Evolutionary conservation across 2,113 vertebrate genomes (phyloP).

Genomic region (Protobothrops mucrosquamatus): DNA sequence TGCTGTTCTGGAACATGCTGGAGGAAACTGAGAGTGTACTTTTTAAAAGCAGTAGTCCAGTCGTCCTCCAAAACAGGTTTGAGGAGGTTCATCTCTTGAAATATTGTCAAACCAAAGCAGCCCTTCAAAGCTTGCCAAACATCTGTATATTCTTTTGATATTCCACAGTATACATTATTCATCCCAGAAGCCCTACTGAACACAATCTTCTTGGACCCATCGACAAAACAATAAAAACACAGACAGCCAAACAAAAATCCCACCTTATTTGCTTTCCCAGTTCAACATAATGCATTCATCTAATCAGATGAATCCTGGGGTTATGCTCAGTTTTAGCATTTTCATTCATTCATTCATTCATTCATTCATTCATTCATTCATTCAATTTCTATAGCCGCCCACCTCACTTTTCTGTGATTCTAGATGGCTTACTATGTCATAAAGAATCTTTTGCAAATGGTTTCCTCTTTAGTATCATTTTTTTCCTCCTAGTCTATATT

Average conservation of each 20-base stretch:
- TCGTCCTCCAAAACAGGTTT: background rate
- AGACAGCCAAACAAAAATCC: background rate
- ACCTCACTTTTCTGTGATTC: background rate
- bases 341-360: background rate
- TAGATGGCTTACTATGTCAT: background rate
- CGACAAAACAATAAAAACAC: background rate
- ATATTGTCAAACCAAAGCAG: background rate
- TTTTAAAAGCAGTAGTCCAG: background rate
- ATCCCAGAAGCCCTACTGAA: background rate
- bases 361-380: background rate
- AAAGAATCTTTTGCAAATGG: background rate
- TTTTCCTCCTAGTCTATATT: background rate
- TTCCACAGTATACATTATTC: background rate
- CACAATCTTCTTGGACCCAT: background rate
- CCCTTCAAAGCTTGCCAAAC: background rate
- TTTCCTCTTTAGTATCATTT: background rate
- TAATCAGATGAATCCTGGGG: background rate
- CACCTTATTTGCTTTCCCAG: background rate
- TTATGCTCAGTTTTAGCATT: background rate
- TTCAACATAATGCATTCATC: background rate
- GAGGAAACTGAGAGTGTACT: background rate
- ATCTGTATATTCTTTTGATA: background rate
- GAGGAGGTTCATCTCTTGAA: background rate
- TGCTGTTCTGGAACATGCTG: background rate
- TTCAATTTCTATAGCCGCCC: background rate